Percentiles rank a stretch among this genome's conserved stretches.
Evolutionary conservation across 1,140 invertebrate species (phyloP).

Genomic region (Patella vulgata): DNA sequence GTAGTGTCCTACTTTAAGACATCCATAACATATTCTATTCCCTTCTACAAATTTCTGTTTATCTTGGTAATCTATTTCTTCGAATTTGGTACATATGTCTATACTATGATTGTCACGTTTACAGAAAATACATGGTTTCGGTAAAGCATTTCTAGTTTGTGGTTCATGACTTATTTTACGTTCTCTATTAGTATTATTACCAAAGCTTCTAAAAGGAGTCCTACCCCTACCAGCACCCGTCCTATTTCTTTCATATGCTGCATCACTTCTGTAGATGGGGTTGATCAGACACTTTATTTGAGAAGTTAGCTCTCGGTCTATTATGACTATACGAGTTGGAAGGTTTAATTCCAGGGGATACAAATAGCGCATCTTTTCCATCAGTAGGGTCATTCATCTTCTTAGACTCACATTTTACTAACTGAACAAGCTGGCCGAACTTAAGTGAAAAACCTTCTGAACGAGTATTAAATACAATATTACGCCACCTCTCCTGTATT

Average conservation of each 20-base stretch:
- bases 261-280: no score
- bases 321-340: no score
- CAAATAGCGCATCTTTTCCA: neutral
- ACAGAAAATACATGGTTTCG: neutral
- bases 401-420: slow-evolving; percentile 6
- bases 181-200: neutral
- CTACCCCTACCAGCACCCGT: no score
- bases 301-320: no score
- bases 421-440: neutral
- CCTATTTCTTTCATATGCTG: no score
- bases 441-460: neutral
- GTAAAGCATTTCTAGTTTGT: neutral
- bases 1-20: slow-evolving; percentile 4
- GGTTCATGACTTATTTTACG: neutral
- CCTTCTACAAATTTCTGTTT: neutral
- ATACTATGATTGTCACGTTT: neutral
- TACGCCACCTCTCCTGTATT: neutral
- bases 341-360: no score
- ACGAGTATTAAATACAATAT: neutral
- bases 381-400: slow-evolving; percentile 7
- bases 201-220: neutral
- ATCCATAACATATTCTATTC: slow-evolving; percentile 5
- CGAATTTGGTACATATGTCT: neutral
- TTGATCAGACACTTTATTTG: neutral
- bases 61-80: neutral